Percentiles rank a stretch among this genome's conserved stretches.
These are phyloP conservation scores for Aphaenogaster floridana DNA, from an alignment of 1,140 invertebrate species.

Conservation along the genomic window DNA sequence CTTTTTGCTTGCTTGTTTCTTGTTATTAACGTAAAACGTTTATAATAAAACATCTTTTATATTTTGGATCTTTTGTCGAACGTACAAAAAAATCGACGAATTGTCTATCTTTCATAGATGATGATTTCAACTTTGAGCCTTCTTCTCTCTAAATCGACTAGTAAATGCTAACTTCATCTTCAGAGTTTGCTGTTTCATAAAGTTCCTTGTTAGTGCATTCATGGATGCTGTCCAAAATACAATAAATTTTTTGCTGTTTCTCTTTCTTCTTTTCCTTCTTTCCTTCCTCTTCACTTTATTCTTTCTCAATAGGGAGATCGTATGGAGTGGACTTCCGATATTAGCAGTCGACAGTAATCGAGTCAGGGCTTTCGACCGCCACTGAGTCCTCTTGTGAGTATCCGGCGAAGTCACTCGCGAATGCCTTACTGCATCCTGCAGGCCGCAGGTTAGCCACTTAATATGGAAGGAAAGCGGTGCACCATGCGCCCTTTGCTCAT, in stretches of 20 bases:
- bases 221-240: neutral
- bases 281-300: neutral
- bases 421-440: slow-evolving; percentile 48
- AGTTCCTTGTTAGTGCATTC: neutral
- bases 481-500: slow-evolving; percentile 69
- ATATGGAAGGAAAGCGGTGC: slow-evolving; percentile 75
- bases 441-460: slow-evolving; percentile 63
- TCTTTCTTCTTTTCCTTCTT: neutral
- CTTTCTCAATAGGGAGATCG: neutral
- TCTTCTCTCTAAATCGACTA: neutral
- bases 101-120: neutral
- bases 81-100: neutral
- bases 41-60: neutral
- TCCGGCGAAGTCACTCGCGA: slow-evolving; percentile 40
- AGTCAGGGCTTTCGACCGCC: slow-evolving; percentile 27
- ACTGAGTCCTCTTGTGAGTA: slow-evolving; percentile 53
- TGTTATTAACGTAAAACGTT: neutral
- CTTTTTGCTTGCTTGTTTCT: no score
- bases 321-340: neutral
- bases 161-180: neutral
- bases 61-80: neutral
- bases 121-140: neutral
- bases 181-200: neutral
- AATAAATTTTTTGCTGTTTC: slow-evolving; percentile 6
- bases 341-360: slow-evolving; percentile 56